Base-by-base conservation (phyloP, 2,888 invertebrate genomes). In the Drosophila buzzatii region DNA sequence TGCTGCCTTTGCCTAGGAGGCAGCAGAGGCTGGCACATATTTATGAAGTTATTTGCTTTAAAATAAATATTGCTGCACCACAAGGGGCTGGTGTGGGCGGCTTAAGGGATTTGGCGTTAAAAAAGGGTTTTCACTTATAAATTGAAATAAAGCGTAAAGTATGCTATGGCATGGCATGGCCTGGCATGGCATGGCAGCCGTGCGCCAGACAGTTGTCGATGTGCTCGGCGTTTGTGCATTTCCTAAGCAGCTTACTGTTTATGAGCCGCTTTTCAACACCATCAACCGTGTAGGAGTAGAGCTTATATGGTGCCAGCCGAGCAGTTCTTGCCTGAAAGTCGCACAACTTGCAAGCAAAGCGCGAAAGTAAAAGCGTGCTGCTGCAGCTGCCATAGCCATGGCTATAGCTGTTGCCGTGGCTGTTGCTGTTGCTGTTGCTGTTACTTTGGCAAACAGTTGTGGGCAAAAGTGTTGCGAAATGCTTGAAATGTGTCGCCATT, bases 31-130 rank as follows among this genome's bases (percentile, higher is more conserved):
- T 51, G 64, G 42, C 73, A 70, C 88, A 82, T 87, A 89, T 85
- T 85, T 89, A 85, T 85, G 88, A 89, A 89, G 78, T 87, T 87
- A 89, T 89, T 85, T 85, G 85, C 90, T 85, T 87, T 87, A 79
- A 89, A 82, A 77, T 85, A 85, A 89, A 89, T 82, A 89, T 71
- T 67, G 76, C 61, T 33, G 58, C 51, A 56, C 31, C 39, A 23
- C 39, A 53, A 53, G 23, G 35, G 51, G 18, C 20, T 20, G 35
- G 53, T n/a, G n/a, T 10, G 49, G 67, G 16, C 44, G 79, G 64
- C 82, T 89, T 77, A 75, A 70, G 76, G 88, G 88, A 89, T 87
- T 85, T 85, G 73, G 77, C 59, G 71, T 65, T 72, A 79, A 67
- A 79, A 88, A 80, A 71, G 78, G 81, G 63, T 76, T 82, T 79